Percentiles rank a stretch among this genome's conserved stretches.
phyloP scores from a whole-genome alignment of 2,888 invertebrate genomes.

The Drosophila sordidula region DNA sequence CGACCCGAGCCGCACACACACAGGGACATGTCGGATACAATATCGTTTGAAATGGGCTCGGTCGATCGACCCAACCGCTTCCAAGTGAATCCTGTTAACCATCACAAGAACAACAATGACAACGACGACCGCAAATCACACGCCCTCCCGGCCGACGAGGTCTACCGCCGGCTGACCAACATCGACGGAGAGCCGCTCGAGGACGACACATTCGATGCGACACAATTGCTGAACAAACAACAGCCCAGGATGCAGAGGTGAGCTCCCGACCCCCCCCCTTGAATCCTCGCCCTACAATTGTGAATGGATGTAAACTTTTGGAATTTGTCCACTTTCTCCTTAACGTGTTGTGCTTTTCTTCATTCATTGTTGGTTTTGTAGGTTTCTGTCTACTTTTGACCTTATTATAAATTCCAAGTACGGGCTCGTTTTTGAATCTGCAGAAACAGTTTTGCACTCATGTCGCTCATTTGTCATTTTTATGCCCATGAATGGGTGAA shows the following conservation, averaged over 20 bases:
- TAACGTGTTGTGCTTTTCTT: slow-evolving; percentile 24
- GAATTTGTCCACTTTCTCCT: slow-evolving; percentile 29
- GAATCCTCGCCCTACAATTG: not conserved
- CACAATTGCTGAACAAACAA: slow-evolving; percentile 82
- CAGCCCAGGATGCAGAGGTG: slow-evolving; percentile 82
- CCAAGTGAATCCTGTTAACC: slow-evolving; percentile 85
- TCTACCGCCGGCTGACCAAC: slow-evolving; percentile 83
- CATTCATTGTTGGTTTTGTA: slow-evolving; percentile 15
- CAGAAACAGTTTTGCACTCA: slow-evolving; percentile 5
- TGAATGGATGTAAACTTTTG: slow-evolving; percentile 46
- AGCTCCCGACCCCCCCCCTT: slow-evolving; percentile 26
- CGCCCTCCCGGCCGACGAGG: slow-evolving; percentile 58
- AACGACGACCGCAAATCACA: slow-evolving; percentile 65
- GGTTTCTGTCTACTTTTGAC: slow-evolving; percentile 13
- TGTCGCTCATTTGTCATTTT: not conserved
- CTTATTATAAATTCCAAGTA: slow-evolving; percentile 27
- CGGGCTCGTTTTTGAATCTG: not conserved
- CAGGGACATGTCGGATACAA: slow-evolving; percentile 82
- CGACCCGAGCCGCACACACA: slow-evolving; percentile 19
- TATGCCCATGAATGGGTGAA: not conserved
- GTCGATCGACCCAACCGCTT: slow-evolving; percentile 85
- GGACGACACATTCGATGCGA: slow-evolving; percentile 84
- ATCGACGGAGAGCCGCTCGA: slow-evolving; percentile 82
- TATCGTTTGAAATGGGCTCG: slow-evolving; percentile 83
- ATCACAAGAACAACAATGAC: slow-evolving; percentile 80